Percentiles rank a stretch among this genome's conserved stretches.
phyloP scores from a whole-genome alignment of 2,797 vertebrate species.

The Hemitrygon akajei region DNA sequence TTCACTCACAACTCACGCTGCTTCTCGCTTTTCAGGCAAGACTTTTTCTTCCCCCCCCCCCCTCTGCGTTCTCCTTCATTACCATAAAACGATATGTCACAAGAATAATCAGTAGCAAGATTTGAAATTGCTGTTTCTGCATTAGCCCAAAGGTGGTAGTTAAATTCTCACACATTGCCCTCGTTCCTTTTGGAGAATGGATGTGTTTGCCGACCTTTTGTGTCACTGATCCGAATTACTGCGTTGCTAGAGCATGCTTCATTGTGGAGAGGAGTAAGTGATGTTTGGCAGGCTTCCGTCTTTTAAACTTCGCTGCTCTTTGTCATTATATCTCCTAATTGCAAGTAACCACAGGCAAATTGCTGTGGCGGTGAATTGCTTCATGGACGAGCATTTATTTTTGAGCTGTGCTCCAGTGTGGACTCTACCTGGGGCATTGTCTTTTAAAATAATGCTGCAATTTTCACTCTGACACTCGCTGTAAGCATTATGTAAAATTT shows the following conservation, averaged over 20 bases:
- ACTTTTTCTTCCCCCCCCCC: too few species aligned
- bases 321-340: neutral
- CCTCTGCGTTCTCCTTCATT: neutral
- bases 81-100: neutral
- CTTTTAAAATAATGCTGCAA: neutral
- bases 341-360: neutral
- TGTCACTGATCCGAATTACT: neutral
- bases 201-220: neutral
- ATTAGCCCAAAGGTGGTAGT: neutral
- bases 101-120: neutral
- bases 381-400: neutral
- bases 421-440: neutral
- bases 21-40: neutral
- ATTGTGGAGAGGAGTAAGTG: neutral
- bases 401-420: neutral
- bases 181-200: neutral
- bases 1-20: neutral
- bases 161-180: neutral
- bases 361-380: neutral
- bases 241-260: neutral
- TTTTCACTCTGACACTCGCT: neutral
- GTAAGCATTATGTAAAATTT: neutral
- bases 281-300: neutral
- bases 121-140: neutral
- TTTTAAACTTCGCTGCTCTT: neutral